These are phyloP conservation scores for Narcine bancroftii DNA, from an alignment of 2,113 vertebrate genomes.

Conservation along the genomic window DNA sequence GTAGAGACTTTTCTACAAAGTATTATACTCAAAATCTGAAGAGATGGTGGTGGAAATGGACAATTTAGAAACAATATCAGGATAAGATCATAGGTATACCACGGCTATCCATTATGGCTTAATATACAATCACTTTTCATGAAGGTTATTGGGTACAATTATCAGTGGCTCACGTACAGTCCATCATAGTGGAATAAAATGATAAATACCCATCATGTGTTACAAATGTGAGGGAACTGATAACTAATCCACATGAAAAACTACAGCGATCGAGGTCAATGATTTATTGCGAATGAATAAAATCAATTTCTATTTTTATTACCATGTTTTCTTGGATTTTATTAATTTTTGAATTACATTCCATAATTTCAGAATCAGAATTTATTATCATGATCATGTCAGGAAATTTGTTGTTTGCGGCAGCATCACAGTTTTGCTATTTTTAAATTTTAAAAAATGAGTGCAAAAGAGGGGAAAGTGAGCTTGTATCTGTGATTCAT, in stretches of 20 bases:
- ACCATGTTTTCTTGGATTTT: not conserved
- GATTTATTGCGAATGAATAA: conserved; percentile 13
- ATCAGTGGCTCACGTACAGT: not conserved
- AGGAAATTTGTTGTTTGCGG: too few species aligned
- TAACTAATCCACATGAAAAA: conserved; percentile 27
- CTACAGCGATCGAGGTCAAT: not conserved
- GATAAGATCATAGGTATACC: not conserved
- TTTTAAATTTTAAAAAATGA: too few species aligned
- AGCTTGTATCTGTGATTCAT: too few species aligned
- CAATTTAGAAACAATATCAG: not conserved
- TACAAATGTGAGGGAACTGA: conserved; percentile 7
- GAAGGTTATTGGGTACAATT: not conserved
- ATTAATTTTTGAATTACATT: conserved; percentile 13
- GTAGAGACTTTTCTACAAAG: not conserved
- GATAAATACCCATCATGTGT: not conserved
- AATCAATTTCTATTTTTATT: not conserved
- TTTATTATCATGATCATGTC: too few species aligned
- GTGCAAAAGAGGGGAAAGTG: too few species aligned
- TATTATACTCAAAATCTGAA: not conserved
- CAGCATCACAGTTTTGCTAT: too few species aligned
- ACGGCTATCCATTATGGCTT: not conserved
- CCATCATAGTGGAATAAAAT: not conserved
- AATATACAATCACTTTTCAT: not conserved
- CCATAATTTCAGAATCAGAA: too few species aligned
- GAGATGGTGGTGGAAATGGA: not conserved